Base-by-base conservation (phyloP, 2,888 invertebrate species). In the Pandemis cinnamomeana region DNA sequence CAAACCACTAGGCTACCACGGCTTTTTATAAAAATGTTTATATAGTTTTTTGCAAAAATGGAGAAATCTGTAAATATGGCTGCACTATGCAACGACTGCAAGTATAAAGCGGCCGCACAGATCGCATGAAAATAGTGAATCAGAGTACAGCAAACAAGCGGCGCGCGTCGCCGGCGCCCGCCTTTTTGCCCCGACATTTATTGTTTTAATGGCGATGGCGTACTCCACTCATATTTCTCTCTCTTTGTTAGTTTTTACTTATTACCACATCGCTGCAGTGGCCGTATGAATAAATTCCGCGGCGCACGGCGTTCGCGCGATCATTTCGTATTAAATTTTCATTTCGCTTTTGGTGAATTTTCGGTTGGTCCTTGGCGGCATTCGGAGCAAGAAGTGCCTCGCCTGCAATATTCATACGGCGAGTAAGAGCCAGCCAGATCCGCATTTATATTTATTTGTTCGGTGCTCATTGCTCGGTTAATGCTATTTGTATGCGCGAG, bases 271-370 rank as follows among this genome's bases (percentile, higher is more conserved):
- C 78, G 84, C 82, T 82, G 87, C 87, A 85, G 85, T 81, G 81
- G 81, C 82, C 84, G 83, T 87, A 86, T 88, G 88, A 89, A 90
- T 89, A 90, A 86, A 89, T 89, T 87, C 82, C 79, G 77, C 42
- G 70, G 71, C 55, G 71, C 76, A 68, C 74, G 71, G 81, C 80
- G 81, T 80, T 83, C 80, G 80, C 80, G 82, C 83, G 87, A 89
- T 88, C 87, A 88, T 87, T 87, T 83, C 84, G 80, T 82, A 87
- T 89, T 87, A 87, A 87, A 88, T 86, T 89, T 87, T 89, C 89
- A 89, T 87, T 86, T 82, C 84, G 83, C 82, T 85, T 86, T 84
- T 83, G 85, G 83, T 79, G 81, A 80, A 83, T 85, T 84, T 78
- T 78, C 79, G 78, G 78, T 78, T 69, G 69, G 64, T 67, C 67